Evolutionary conservation across 2,113 vertebrate genomes (phyloP).

Genomic region (Panurus biarmicus): DNA sequence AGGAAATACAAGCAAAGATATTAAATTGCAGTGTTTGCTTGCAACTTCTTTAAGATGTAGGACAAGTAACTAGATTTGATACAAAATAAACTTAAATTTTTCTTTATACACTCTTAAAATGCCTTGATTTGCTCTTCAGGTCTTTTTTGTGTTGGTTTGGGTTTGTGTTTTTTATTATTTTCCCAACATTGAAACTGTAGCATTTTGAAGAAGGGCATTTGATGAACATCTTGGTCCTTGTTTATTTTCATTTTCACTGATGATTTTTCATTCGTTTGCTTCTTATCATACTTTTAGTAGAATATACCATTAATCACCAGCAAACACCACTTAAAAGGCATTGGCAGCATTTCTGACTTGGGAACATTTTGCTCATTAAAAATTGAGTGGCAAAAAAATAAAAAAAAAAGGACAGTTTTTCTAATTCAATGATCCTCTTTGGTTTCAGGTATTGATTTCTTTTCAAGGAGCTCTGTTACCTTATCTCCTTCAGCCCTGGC

Average conservation of each 20-base stretch:
- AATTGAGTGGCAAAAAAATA: not conserved
- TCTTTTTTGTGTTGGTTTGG: not conserved
- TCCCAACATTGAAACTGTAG: not conserved
- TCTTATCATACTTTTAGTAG: not conserved
- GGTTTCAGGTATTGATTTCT: slow-evolving; percentile 1
- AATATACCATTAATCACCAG: not conserved
- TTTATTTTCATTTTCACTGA: not conserved
- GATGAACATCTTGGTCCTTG: not conserved
- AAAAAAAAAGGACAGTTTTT: not conserved
- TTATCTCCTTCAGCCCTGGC: not conserved
- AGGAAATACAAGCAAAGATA: not conserved
- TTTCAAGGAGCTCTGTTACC: not conserved
- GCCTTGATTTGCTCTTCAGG: not conserved
- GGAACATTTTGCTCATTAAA: slow-evolving; percentile 3
- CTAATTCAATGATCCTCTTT: not conserved
- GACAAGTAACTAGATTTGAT: not conserved
- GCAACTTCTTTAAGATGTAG: not conserved
- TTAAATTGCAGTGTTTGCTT: not conserved
- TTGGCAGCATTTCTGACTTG: not conserved
- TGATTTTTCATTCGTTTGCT: not conserved
- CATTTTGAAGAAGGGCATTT: not conserved
- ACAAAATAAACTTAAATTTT: not conserved
- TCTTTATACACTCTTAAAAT: not conserved
- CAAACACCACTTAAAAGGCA: not conserved
- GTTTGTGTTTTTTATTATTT: not conserved